Evolutionary conservation across 2,888 invertebrate genomes (phyloP), one percentile per base, ranked within the genome.

Genomic region (Athalia rosae): DNA sequence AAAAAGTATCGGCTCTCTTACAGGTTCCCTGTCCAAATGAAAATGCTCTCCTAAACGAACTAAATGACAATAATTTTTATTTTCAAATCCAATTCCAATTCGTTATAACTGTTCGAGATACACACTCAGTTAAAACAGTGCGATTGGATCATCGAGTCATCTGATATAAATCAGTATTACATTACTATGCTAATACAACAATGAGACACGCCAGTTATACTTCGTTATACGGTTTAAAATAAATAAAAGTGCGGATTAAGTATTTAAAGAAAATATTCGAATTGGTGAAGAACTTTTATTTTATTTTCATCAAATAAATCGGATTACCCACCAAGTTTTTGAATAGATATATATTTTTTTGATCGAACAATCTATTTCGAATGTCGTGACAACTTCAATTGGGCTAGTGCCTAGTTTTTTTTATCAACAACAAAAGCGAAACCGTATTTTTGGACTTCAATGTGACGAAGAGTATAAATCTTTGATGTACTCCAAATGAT

Each of bases 61-160:
- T 11, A 53, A 45, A 67, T 67, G 67, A 67, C 67, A 67, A 67
- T 67, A 67, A 67, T 67, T 50, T 67, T 50, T 67, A 9, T 50
- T n/a, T 11, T 28, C 4, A 28, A 53, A 67, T 63, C 13, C n/a
- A 63, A 4, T 47, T 63, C n/a, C n/a, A n/a, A n/a, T n/a, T n/a
- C n/a, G 43, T n/a, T 62, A 62, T 62, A n/a, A 15, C 41, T 28
- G 41, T 43, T 15, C 5, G 62, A 62, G 62, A 5, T 62, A 1
- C n/a, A 8, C 4, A 0, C 13, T 66, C 28, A 66, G 5, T 66
- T 50, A 50, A 8, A 28, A 66, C 50, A 43, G 56, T 56, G n/a
- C 11, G 9, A 9, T 41, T 41, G 4, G n/a, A 56, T 53, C 53
- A 53, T 56, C 41, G 43, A 71, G 58, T 67, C 56, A 13, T 58